Evolutionary conservation across 2,888 invertebrate genomes (phyloP), one percentile per base, ranked within the genome.

Genomic region (Spilarctia lutea): DNA sequence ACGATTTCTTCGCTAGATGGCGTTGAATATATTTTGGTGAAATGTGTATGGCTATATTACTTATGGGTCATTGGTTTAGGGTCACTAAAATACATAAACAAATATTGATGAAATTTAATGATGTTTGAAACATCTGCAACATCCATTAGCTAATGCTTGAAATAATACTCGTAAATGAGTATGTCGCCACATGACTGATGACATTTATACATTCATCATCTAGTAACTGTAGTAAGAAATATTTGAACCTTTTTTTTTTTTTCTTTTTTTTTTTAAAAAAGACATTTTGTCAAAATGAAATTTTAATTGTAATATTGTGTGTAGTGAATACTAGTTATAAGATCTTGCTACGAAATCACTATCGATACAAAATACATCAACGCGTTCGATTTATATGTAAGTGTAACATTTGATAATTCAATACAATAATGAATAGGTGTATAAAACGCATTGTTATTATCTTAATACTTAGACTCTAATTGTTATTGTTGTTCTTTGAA

Each of bases 361-460:
- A 7, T 16, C 16, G 7, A 45, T 77, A 30, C 13, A 72, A 78
- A 82, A 81, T 79, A 84, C 81, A 78, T 82, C 77, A 75, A 82
- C 77, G 78, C 78, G 76, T 35, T 30, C 68, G 27, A 13, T 30
- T 24, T 65, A 30, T 18, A 8, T 56, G 18, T 66, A 2, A 13
- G 39, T 42, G 7, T 8, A 42, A n/a, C 10, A 56, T 56, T n/a
- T 56, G n/a, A 3, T 1, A 56, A 10, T 52, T 2, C 45, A 18
- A 18, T 35, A 35, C 6, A 35, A 35, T n/a, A n/a, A n/a, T n/a
- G n/a, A n/a, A n/a, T n/a, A n/a, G n/a, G n/a, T n/a, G n/a, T 42
- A 10, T 11, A 45, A 16, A 16, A 45, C 13, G 18, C 2, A 45
- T 4, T 16, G 45, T 16, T 45, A 13, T 45, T 45, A 45, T 45